Evolutionary conservation across 2,113 vertebrate species (phyloP).

Genomic region (Gymnogyps californianus): DNA sequence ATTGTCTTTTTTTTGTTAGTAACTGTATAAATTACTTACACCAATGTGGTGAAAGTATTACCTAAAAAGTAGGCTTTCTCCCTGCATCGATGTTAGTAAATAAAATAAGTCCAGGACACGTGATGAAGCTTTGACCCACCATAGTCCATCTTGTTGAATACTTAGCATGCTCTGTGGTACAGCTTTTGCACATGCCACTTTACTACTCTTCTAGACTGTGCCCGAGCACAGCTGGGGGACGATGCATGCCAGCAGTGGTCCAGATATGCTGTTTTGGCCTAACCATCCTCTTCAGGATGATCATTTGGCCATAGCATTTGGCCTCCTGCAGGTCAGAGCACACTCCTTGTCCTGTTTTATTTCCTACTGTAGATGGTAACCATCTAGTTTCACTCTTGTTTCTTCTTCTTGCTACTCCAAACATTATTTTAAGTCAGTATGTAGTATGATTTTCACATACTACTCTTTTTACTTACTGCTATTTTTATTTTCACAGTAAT

Average conservation of each 20-base stretch:
- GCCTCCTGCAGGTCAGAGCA: background rate
- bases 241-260: accelerated
- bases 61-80: background rate
- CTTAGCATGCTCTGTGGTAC: background rate
- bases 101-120: background rate
- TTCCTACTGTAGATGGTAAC: background rate
- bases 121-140: background rate
- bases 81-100: accelerated
- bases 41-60: background rate
- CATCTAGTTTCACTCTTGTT: background rate
- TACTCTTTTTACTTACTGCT: background rate
- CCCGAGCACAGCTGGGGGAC: background rate
- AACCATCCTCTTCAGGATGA: too few relatives aligned
- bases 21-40: background rate
- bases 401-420: background rate
- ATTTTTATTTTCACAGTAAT: background rate
- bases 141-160: background rate
- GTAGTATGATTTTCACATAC: background rate
- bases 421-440: background rate
- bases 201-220: background rate
- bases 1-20: background rate
- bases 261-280: background rate
- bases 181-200: background rate
- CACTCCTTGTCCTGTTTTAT: background rate
- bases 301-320: background rate